A percentile compares a stretch with the other conserved stretches of the same genome.
These are phyloP conservation scores for Dichetophora obliterata DNA, from an alignment of 2,888 invertebrate species.

Conservation along the genomic window DNA sequence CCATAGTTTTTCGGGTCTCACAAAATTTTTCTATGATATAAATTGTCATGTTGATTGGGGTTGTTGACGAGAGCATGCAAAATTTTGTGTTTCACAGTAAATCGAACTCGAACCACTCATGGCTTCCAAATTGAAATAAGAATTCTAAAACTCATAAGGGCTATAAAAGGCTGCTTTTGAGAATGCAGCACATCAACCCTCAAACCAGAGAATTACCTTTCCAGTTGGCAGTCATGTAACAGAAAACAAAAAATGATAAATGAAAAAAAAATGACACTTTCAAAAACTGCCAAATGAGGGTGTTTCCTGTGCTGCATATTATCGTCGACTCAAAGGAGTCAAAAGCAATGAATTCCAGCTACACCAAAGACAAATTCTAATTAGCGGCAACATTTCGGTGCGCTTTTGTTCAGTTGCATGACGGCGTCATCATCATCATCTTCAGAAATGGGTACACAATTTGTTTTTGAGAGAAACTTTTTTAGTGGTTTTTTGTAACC, in stretches of 20 bases:
- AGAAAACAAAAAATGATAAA: conserved; percentile 5
- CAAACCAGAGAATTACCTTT: neutral
- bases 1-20: too few relatives aligned
- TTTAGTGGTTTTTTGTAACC: neutral
- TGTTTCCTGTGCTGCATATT: neutral
- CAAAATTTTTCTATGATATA: too few relatives aligned
- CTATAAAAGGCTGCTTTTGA: neutral
- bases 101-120: neutral
- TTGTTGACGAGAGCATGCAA: neutral
- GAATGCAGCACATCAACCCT: conserved; percentile 4
- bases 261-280: neutral
- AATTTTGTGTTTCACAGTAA: neutral
- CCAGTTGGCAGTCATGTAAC: neutral
- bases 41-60: neutral
- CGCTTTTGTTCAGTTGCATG: neutral
- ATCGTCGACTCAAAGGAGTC: neutral
- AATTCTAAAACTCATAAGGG: neutral
- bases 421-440: neutral
- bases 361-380: neutral
- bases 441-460: neutral
- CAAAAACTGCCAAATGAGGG: neutral
- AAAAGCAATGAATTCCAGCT: neutral
- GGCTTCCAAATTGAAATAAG: conserved; percentile 4
- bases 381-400: neutral
- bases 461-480: neutral